phyloP scores from a whole-genome alignment of 2,797 vertebrate species.

The Tarsius wallacei region DNA sequence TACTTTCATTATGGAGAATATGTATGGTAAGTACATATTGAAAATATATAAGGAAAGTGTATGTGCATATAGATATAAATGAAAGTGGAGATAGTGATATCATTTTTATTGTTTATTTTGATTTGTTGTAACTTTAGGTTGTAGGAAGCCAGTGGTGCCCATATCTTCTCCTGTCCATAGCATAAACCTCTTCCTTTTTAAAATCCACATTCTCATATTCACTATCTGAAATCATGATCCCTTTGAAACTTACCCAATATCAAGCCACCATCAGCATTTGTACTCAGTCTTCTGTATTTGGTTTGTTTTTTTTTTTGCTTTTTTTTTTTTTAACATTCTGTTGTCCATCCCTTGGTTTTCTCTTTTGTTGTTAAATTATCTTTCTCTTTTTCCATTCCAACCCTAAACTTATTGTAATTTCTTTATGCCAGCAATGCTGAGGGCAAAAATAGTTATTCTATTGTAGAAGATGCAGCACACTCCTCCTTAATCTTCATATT shows the following conservation, averaged over 20 bases:
- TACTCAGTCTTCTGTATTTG: background rate
- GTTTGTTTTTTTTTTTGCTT: background rate
- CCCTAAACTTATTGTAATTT: accelerated
- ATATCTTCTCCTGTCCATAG: background rate
- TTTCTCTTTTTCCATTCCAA: background rate
- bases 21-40: no score
- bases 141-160: background rate
- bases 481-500: background rate
- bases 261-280: background rate
- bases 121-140: background rate
- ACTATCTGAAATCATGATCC: background rate
- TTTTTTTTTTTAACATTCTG: background rate
- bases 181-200: background rate
- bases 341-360: background rate
- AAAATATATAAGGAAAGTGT: background rate
- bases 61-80: no score
- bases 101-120: background rate
- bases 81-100: no score
- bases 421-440: background rate
- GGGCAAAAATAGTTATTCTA: background rate
- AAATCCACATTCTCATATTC: background rate
- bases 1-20: background rate
- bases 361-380: background rate
- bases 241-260: background rate
- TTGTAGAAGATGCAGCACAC: background rate